Base-by-base conservation (phyloP, 2,113 vertebrate species). In the Microcebus murinus region DNA sequence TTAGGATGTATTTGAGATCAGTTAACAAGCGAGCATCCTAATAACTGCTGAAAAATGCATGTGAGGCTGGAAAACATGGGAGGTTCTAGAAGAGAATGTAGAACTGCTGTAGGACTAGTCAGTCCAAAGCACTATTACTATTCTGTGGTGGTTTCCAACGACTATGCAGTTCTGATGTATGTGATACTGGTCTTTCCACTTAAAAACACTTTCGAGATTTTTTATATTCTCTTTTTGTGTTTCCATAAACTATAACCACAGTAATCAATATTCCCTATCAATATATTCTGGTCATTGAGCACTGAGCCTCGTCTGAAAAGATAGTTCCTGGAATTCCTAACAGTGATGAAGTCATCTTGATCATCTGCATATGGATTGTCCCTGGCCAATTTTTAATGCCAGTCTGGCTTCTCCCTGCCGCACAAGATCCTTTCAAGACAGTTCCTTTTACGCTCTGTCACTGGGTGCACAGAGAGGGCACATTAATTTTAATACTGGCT, bases 401-500 rank as follows among this genome's bases (percentile, higher is more conserved):
- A 67, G 42, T 21, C 79, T 93, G 70, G 39, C 68, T 93, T 96
- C 45, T 80, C 14, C 80, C 71, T 20, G 48, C 50, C 63, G 76
- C 70, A 59, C 12, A 63, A 48, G n/a, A 29, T 68, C 77, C 39
- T 76, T 94, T 63, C 9, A 34, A 94, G 59, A 71, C 45, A 96
- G 83, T 50, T 87, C n/a, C 45, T 95, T 39, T 76, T 87, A 71
- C 2, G 42, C 18, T 39, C 50, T 77, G 83, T 96, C 93, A 94
- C 94, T 82, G 74, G 71, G 23, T 89, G 21, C 59, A n/a, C 59
- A 89, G 17, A 67, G 86, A 96, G 86, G 91, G 59, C 45, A 95
- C 88, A 96, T 96, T 97, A 91, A 93, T 96, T 97, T 95, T 87
- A 96, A 97, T 94, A 94, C 84, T 93, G 83, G 93, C 79, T 91